Base-by-base conservation (phyloP, 2,797 vertebrate genomes). In the Austrolebias charrua region DNA sequence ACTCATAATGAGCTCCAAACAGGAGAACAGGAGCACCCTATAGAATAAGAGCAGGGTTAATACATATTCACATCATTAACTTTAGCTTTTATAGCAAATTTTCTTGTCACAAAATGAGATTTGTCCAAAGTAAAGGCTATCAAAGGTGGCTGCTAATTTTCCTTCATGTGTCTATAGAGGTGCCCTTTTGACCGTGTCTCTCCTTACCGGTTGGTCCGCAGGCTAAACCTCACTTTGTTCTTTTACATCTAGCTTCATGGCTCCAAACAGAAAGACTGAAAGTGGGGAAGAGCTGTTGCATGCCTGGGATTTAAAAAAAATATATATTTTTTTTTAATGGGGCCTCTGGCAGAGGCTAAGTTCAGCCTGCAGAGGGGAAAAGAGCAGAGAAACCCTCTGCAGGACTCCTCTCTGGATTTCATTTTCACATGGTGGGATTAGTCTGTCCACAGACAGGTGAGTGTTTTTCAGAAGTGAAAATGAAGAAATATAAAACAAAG, bases 351-450 rank as follows among this genome's bases (percentile, higher is more conserved):
- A 76, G 83, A 80, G 82, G 56, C 79, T 72, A 77, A 75, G 76
- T 82, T 63, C 82, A 81, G 83, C 79, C 80, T 84, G 77, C 35
- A 43, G 82, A 79, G 82, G 81, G 84, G 70, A 61, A 72, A 78
- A 82, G 77, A 38, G 70, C 62, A 73, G 80, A 87, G 87, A 87
- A 80, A 76, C 73, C 82, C 81, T 68, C 88, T 31, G 64, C 80
- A 78, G 78, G 88, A 66, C 75, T 81, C 71, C 79, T 71, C 78
- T 84, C 87, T 88, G 83, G 86, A 82, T 84, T 86, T 91, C 84
- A 91, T 91, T 90, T 90, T 88, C 90, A 91, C 91, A 83, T 88
- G 65, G 86, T 81, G 70, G 86, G 82, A 86, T 19, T 6, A 62
- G 82, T 66, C 65, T 52, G 55, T 77, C 73, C 79, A 69, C 67